phyloP scores from a whole-genome alignment of 2,113 vertebrate species.

The Sciurus niger region DNA sequence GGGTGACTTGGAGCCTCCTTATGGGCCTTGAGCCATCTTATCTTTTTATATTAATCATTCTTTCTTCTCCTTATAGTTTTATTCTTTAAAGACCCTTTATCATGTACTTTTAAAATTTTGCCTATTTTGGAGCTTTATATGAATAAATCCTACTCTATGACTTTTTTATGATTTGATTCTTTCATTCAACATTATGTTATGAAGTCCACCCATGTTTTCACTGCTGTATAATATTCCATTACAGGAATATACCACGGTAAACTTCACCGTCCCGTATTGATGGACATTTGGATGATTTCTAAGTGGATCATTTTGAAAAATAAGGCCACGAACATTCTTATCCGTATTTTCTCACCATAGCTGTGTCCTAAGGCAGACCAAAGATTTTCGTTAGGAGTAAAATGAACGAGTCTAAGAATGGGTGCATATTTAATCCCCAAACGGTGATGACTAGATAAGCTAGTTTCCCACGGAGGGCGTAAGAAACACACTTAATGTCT shows the following conservation, averaged over 20 bases:
- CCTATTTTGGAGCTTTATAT: not conserved
- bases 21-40: not conserved
- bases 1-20: not conserved
- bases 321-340: not conserved
- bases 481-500: not conserved
- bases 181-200: not conserved
- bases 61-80: not conserved
- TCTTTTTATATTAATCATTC: not conserved
- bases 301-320: not conserved
- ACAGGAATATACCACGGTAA: not conserved
- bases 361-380: not conserved
- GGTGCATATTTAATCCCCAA: not conserved
- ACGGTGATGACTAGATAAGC: not conserved
- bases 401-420: not conserved
- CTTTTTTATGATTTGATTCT: not conserved
- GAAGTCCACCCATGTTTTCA: not conserved
- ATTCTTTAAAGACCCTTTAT: not conserved
- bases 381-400: conserved; percentile 36
- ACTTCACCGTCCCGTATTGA: not conserved
- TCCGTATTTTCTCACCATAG: not conserved
- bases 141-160: not conserved
- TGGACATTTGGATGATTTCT: not conserved
- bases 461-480: not conserved
- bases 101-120: not conserved
- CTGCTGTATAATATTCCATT: not conserved